Conservation (phyloP, 2,113 vertebrate genomes). For the Todiramphus saurophagus region DNA sequence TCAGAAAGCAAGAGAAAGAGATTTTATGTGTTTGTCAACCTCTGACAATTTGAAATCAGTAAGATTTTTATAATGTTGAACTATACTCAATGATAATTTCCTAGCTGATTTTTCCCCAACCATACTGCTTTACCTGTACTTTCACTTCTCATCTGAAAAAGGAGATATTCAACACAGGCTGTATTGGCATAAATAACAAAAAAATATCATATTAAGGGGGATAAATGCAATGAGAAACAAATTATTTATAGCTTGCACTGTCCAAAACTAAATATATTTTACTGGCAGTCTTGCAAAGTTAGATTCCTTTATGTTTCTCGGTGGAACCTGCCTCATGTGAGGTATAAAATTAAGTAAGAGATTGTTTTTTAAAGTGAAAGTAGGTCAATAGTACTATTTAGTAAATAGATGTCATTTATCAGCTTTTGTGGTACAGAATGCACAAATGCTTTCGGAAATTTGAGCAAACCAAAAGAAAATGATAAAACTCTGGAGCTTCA, state of each 20-base stretch:
- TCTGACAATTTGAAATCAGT: constrained; percentile 31
- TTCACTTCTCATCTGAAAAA: neutral
- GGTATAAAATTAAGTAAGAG: neutral
- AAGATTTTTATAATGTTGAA: neutral
- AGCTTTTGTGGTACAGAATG: neutral
- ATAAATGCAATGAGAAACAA: neutral
- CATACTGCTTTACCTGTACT: neutral
- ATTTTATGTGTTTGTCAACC: neutral
- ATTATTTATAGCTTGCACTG: neutral
- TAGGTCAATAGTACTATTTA: neutral
- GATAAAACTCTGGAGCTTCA: neutral
- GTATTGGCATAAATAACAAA: neutral
- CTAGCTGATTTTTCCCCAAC: neutral
- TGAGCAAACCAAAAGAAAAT: neutral
- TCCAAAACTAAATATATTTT: neutral
- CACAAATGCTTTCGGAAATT: neutral
- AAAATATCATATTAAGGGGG: neutral
- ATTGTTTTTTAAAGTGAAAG: neutral
- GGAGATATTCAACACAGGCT: neutral
- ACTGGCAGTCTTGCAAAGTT: neutral
- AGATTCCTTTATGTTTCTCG: neutral
- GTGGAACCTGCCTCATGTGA: neutral
- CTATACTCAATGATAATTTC: neutral
- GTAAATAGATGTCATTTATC: neutral
- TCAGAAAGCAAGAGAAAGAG: neutral